Conservation (phyloP, 2,888 invertebrate species). For the Aspidiotus rigidus region DNA sequence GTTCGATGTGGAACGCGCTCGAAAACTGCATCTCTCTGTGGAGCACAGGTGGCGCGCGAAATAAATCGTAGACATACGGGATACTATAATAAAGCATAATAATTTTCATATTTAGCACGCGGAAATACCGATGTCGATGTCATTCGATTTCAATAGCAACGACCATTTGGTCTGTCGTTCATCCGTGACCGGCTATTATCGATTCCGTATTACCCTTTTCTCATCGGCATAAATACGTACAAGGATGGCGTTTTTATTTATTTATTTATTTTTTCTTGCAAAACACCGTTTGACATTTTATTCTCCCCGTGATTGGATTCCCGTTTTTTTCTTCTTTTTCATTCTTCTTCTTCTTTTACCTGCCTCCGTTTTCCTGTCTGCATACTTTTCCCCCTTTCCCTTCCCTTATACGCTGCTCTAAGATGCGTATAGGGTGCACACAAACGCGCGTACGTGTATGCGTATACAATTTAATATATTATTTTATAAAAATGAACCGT, state of each 20-base stretch:
- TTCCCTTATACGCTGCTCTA: no score
- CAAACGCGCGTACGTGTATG: no score
- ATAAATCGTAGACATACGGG: background rate
- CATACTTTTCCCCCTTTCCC: background rate
- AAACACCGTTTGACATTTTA: background rate
- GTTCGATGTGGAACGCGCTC: background rate
- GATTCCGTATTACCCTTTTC: background rate
- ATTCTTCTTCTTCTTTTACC: background rate
- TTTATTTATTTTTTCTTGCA: background rate
- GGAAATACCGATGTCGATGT: background rate
- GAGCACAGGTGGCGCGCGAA: background rate
- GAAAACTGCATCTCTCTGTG: background rate
- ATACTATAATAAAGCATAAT: background rate
- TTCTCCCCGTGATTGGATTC: slow-evolving; percentile 3
- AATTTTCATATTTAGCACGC: slow-evolving; percentile 4
- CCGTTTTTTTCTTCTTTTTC: background rate
- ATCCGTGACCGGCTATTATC: slow-evolving; percentile 4
- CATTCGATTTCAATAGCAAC: background rate
- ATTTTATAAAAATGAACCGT: slow-evolving; percentile 9
- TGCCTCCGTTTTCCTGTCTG: background rate
- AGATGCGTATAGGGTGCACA: no score
- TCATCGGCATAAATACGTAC: no score
- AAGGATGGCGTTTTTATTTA: background rate
- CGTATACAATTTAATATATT: background rate
- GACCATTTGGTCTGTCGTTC: background rate